Base-by-base conservation (phyloP, 1,140 invertebrate species). In the Bombus difficillimus region DNA sequence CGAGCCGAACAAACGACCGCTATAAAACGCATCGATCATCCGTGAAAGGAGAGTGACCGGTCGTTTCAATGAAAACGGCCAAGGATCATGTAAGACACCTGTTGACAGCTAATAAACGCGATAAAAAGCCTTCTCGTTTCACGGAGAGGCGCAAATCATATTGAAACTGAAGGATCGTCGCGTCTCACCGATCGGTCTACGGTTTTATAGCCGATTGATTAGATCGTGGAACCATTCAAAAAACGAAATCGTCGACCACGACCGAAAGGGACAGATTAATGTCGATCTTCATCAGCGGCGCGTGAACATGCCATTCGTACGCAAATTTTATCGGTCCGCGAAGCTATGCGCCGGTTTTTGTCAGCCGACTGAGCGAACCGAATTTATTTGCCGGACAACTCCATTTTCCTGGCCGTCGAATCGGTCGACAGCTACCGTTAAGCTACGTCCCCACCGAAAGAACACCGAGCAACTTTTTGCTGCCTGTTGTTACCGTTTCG, bases 341-440 rank as follows among this genome's bases (percentile, higher is more conserved):
- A 9, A 43, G 43, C 34, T 28, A 73, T 43, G 6, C 73, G 57
- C 73, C 43, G 57, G 59, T 83, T 83, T 83, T 83, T 69, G 41
- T 66, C 71, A 25, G 25, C 72, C 75, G 9, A 12, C 47, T 22
- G 74, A 57, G 39, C 71, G 39, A 25, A 13, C 59, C 73, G 81
- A 83, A 83, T 83, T 83, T 83, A 83, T 83, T 83, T 76, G 59
- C 73, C 81, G 39, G 59, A 81, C 75, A 78, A 78, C 75, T 78
- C 37, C 37, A 78, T 78, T 78, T 78, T 25, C 59, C 37, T 39
- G 37, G 15, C 34, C 75, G 59, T 41, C 75, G 47, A 59, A 57
- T 72, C 47, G 66, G 37, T 37, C 64, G 78, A 34, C 15, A 8
- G 2, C 18, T 18, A 5, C 32, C 43, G 32, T 75, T 57, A 25